Conservation (phyloP, 2,113 vertebrate genomes). For the Thryonomys swinderianus region DNA sequence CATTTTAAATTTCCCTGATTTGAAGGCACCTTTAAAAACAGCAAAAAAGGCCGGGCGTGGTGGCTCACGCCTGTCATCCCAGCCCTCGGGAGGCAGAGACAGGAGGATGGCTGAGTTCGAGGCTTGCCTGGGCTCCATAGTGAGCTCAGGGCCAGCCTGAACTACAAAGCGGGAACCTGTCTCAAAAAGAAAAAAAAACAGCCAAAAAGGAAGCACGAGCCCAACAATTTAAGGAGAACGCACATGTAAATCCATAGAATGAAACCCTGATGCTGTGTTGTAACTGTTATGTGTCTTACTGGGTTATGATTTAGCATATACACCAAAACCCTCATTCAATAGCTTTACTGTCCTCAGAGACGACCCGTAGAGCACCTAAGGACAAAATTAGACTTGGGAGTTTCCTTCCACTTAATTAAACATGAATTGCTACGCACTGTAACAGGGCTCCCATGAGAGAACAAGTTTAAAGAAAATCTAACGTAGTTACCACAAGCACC, state of each 20-base stretch:
- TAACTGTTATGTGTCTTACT: neutral
- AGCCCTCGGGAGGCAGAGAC: no score
- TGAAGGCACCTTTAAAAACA: neutral
- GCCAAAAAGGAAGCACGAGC: neutral
- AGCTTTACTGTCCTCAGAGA: neutral
- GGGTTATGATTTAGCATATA: neutral
- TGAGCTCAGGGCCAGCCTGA: no score
- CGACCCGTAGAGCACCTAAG: neutral
- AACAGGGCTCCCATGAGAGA: constrained; percentile 41
- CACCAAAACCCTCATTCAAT: constrained; percentile 1
- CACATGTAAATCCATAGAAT: neutral
- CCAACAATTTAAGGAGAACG: neutral
- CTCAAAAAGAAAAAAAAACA: no score
- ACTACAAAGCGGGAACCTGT: no score
- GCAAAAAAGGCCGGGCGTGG: no score
- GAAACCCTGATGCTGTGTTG: rapidly evolving
- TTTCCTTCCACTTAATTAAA: constrained; percentile 64
- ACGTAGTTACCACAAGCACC: neutral
- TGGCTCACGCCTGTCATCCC: no score
- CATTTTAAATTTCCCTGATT: constrained; percentile 13
- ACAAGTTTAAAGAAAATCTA: constrained; percentile 46
- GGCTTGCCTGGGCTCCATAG: no score
- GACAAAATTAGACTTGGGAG: constrained; percentile 61
- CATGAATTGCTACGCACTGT: constrained; percentile 51
- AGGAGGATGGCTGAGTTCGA: no score